Evolutionary conservation across 2,113 vertebrate species (phyloP).

Genomic region (Sapajus apella): DNA sequence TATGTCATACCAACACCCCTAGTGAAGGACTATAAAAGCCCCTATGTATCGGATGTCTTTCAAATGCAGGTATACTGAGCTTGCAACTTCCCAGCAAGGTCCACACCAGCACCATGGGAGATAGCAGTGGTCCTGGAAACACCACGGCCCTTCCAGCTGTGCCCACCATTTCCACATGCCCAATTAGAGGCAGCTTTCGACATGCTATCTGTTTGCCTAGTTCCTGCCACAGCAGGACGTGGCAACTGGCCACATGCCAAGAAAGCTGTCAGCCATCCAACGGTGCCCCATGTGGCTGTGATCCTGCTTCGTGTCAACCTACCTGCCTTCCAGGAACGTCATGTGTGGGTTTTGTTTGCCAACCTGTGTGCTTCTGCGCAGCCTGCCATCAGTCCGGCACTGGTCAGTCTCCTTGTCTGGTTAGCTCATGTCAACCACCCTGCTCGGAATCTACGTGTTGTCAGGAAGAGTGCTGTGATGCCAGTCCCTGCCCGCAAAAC

Average conservation of each 20-base stretch:
- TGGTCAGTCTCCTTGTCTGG: not conserved
- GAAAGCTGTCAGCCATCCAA: not conserved
- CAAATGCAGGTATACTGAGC: not conserved
- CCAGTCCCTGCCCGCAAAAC: not conserved
- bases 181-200: not conserved
- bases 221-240: conserved; percentile 62
- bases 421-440: not conserved
- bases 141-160: not conserved
- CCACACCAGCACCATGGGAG: not conserved
- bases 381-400: not conserved
- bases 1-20: not conserved
- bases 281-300: not conserved
- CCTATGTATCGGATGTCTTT: not conserved
- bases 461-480: not conserved
- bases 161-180: not conserved
- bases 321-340: conserved; percentile 17
- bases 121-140: not conserved
- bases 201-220: conserved; percentile 61
- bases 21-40: conserved; percentile 60
- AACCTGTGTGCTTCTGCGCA: conserved; percentile 25
- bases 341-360: conserved; percentile 64
- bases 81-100: not conserved
- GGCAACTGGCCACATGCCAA: conserved; percentile 68
- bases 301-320: not conserved
- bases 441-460: not conserved